Base-by-base conservation (phyloP, 2,797 vertebrate genomes). In the Clarias platycephalus region DNA sequence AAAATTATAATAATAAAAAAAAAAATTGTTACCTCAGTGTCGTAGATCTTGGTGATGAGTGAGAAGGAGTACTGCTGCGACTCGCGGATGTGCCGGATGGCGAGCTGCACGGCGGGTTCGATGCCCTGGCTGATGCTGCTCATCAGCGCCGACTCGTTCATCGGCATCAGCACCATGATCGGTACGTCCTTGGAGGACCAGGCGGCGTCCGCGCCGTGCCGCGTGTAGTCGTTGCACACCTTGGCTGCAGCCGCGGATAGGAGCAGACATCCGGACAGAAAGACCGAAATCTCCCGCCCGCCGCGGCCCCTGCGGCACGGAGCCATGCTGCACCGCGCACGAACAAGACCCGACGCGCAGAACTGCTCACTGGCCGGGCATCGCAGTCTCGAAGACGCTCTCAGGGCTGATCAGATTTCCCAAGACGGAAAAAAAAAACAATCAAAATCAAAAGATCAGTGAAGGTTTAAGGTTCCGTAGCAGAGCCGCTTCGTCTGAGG, bases 121-220 rank as follows among this genome's bases (percentile, higher is more conserved):
- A 95, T 96, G 62, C 95, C 95, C 88, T 95, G 95, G 88, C 95
- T 95, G 93, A 96, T 96, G 93, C 94, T 86, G 93, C 95, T 96
- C 95, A 96, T 95, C 86, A 93, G 90, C 85, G 95, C 95, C 83
- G 95, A 95, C 90, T 95, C 95, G 91, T 96, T 96, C 95, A 96
- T 95, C 83, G 95, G 95, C 95, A 96, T 96, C 78, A 96, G 94
- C 62, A 96, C 95, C 95, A 96, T 96, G 86, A 96, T 96, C 88
- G 94, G 94, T 92, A 96, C 90, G 88, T 95, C 91, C 85, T 95
- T 86, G 60, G 85, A 49, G 31, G 44, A 80, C 85, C 85, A 86
- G 49, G 60, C 71, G 15, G 85, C 44, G 67, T 83, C 82, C 82
- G 71, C 68, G n/a, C 68, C 92, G 91, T 94, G 94, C 82, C 94